Evolutionary conservation across 2,888 invertebrate genomes (phyloP).

Genomic region (Thalpophila matura): DNA sequence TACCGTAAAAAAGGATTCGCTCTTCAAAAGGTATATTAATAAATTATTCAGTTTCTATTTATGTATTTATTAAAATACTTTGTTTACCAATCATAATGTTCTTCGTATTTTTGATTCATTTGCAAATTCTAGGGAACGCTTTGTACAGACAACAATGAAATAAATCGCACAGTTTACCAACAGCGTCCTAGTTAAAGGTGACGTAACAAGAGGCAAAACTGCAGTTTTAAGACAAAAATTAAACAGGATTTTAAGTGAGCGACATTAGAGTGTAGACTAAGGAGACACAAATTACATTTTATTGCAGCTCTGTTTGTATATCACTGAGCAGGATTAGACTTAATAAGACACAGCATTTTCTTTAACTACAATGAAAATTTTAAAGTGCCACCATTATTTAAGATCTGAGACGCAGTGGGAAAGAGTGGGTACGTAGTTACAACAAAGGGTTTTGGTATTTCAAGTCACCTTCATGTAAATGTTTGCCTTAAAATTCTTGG

Average conservation of each 20-base stretch:
- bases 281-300: slow-evolving; percentile 32
- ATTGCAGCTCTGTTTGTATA: slow-evolving; percentile 20
- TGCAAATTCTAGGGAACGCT: slow-evolving; percentile 43
- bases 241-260: slow-evolving; percentile 20
- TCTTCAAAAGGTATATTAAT: slow-evolving; percentile 27
- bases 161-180: slow-evolving; percentile 45
- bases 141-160: slow-evolving; percentile 57
- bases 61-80: slow-evolving; percentile 15
- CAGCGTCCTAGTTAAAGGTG: slow-evolving; percentile 37
- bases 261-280: slow-evolving; percentile 27
- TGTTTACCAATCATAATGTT: slow-evolving; percentile 31
- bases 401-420: slow-evolving; percentile 62
- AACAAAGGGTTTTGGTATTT: slow-evolving; percentile 71
- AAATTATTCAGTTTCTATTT: slow-evolving; percentile 17
- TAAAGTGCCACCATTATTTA: slow-evolving; percentile 51
- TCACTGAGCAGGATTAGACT: slow-evolving; percentile 31
- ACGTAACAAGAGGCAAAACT: slow-evolving; percentile 34
- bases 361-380: slow-evolving; percentile 42
- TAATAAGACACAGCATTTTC: slow-evolving; percentile 29
- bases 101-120: slow-evolving; percentile 49
- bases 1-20: slow-evolving; percentile 34
- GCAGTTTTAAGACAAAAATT: slow-evolving; percentile 34
- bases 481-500: slow-evolving; percentile 76
- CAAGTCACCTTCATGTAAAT: slow-evolving; percentile 71
- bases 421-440: slow-evolving; percentile 63